These are phyloP conservation scores for Panopea generosa DNA, from an alignment of 2,888 invertebrate genomes.

Conservation along the genomic window DNA sequence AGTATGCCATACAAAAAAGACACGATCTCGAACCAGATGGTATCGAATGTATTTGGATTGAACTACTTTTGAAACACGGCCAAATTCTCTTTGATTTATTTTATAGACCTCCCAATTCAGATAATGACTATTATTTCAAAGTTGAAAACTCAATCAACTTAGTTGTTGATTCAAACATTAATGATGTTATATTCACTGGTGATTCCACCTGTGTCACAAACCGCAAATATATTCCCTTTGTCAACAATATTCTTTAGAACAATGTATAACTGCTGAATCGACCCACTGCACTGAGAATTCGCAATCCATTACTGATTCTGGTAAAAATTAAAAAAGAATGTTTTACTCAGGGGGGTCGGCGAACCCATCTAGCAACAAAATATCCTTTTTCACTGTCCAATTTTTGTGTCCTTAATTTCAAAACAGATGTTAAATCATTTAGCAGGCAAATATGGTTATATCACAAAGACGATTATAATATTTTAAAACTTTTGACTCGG, in stretches of 20 bases:
- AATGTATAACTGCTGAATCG: not conserved
- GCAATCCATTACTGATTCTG: not conserved
- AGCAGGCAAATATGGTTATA: not conserved
- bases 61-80: too few relatives aligned
- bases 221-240: not conserved
- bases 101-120: not conserved
- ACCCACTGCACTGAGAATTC: constrained; percentile 14
- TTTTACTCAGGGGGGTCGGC: not conserved
- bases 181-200: constrained; percentile 13
- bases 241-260: not conserved
- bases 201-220: not conserved
- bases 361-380: not conserved
- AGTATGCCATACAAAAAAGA: too few relatives aligned
- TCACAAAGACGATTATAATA: not conserved
- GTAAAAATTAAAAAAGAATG: not conserved
- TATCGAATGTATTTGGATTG: too few relatives aligned
- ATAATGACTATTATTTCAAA: not conserved
- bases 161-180: not conserved
- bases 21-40: too few relatives aligned
- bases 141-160: constrained; percentile 2
- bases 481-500: too few relatives aligned
- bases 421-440: not conserved
- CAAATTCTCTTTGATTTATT: not conserved
- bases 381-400: not conserved
- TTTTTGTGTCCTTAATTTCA: not conserved